phyloP scores from a whole-genome alignment of 2,113 vertebrate species.

The Scortum barcoo region DNA sequence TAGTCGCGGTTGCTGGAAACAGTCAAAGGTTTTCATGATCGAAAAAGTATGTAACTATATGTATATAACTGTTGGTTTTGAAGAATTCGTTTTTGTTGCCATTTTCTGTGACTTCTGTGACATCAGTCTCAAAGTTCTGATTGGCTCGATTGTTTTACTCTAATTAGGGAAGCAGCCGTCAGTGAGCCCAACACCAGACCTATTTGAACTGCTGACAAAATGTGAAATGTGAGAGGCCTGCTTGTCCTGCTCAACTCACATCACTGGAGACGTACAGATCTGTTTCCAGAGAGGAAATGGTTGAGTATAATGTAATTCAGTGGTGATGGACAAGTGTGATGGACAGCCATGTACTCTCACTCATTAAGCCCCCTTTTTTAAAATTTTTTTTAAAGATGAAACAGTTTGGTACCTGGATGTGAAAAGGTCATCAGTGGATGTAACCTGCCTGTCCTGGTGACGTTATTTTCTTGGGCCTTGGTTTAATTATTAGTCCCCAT shows the following conservation, averaged over 20 bases:
- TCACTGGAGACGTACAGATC: not conserved
- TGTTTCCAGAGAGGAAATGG: not conserved
- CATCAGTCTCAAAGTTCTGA: not conserved
- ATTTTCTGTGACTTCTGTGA: not conserved
- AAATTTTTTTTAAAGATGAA: conserved; percentile 34
- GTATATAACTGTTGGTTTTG: not conserved
- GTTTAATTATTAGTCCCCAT: conserved; percentile 60
- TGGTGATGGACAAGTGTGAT: conserved; percentile 26
- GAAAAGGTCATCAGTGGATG: conserved; percentile 48
- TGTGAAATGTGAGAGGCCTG: not conserved
- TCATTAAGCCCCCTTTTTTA: conserved; percentile 31
- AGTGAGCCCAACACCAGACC: not conserved
- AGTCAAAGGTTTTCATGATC: not conserved
- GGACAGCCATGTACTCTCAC: conserved; percentile 23
- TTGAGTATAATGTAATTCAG: conserved; percentile 22
- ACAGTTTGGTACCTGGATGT: conserved; percentile 30
- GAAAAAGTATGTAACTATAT: not conserved
- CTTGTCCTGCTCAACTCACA: not conserved
- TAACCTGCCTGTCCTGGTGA: conserved; percentile 26
- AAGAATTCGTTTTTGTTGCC: not conserved
- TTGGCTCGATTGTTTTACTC: not conserved
- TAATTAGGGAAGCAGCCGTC: not conserved
- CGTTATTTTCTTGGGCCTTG: conserved; percentile 3
- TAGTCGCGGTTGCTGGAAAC: too few relatives aligned
- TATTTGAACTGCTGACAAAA: not conserved